Evolutionary conservation across 2,888 invertebrate genomes (phyloP), one percentile per base, ranked within the genome.

Genomic region (Aspidapion aeneum): DNA sequence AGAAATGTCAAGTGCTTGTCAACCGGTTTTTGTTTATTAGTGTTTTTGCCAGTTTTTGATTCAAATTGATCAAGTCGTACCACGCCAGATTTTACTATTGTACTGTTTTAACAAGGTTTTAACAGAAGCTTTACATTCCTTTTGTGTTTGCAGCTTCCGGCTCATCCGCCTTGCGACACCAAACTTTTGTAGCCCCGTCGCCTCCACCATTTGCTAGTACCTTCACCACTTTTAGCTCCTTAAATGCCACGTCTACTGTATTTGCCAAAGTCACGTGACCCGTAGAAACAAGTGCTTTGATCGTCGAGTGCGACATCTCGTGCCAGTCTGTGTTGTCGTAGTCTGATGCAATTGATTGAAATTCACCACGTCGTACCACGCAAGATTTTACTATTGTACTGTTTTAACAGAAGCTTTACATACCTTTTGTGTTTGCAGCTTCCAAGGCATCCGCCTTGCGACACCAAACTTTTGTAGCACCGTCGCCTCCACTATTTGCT

Each of bases 321-420:
- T 90, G 87, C 93, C 93, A 93, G 74, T 93, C 93, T 5, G 93
- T 93, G 74, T 85, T 86, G 19, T 88, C 85, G 18, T 86, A 84
- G 68, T 84, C 86, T 55, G 86, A 85, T 73, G 87, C 87, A 66
- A 87, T 88, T 68, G 86, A 83, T 73, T 87, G 84, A 58, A 83
- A 82, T 66, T 91, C 90, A n/a, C n/a, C n/a, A n/a, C n/a, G n/a
- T n/a, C n/a, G n/a, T n/a, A n/a, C n/a, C n/a, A n/a, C n/a, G n/a
- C n/a, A n/a, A n/a, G n/a, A n/a, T n/a, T n/a, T n/a, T n/a, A n/a
- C n/a, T n/a, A n/a, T n/a, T n/a, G n/a, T n/a, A n/a, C n/a, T n/a
- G n/a, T n/a, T n/a, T n/a, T n/a, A n/a, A n/a, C n/a, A n/a, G n/a
- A n/a, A n/a, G n/a, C n/a, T n/a, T 3, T 35, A 35, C 35, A 35